These are phyloP conservation scores for Dasyprocta punctata DNA, from an alignment of 2,113 vertebrate species.

Conservation along the genomic window DNA sequence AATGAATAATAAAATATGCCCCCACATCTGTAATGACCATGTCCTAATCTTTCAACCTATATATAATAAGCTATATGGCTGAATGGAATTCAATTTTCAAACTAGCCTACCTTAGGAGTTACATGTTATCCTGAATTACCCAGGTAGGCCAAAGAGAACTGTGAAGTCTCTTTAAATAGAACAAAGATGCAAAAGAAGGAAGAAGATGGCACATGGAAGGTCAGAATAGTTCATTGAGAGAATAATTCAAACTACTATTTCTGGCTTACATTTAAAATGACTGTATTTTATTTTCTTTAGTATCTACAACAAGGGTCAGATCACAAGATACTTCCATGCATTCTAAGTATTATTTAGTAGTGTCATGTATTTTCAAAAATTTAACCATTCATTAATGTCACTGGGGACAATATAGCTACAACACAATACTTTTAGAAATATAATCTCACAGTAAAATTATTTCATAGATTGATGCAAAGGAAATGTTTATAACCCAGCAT, in stretches of 20 bases:
- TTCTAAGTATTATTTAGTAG: background rate
- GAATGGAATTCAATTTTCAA: background rate
- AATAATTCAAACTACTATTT: rapidly evolving
- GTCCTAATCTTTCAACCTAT: background rate
- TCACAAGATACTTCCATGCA: background rate
- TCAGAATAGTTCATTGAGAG: no score
- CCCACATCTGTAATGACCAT: no score
- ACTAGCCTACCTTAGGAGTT: background rate
- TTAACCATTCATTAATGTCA: no score
- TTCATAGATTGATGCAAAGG: background rate
- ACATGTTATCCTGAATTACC: background rate
- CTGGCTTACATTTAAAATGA: background rate
- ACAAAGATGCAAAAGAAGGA: background rate
- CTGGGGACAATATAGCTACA: background rate
- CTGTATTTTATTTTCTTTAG: background rate
- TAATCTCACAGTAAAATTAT: background rate
- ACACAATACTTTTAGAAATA: background rate
- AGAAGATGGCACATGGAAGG: background rate
- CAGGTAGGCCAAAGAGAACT: background rate
- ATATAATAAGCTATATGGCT: background rate
- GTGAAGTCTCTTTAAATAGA: no score
- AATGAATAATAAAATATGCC: background rate
- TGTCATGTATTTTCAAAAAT: no score
- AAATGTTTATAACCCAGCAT: background rate
- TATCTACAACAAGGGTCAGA: background rate